A percentile compares a stretch with the other conserved stretches of the same genome.
Conservation (phyloP, 2,113 vertebrate genomes). For the Antennarius striatus region DNA sequence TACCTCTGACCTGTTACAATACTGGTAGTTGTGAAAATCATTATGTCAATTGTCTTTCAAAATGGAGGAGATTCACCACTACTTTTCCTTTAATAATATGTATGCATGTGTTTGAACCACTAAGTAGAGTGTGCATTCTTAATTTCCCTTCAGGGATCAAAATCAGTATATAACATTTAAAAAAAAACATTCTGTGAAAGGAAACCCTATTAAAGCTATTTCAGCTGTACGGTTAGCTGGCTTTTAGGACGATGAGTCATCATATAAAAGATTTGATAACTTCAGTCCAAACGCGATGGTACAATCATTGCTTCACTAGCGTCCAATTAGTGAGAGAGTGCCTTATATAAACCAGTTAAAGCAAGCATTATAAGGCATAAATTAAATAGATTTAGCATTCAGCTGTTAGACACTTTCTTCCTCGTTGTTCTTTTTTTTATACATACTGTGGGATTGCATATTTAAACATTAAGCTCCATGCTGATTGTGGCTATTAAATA, state of each 20-base stretch:
- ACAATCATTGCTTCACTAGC: slow-evolving; percentile 38
- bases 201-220: slow-evolving; percentile 68
- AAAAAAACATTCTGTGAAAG: slow-evolving; percentile 18
- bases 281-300: slow-evolving; percentile 43
- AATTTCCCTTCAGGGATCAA: too few species aligned
- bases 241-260: slow-evolving; percentile 42
- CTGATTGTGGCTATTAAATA: neutral
- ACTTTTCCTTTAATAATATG: slow-evolving; percentile 29
- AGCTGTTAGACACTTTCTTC: neutral
- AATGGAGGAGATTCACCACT: slow-evolving; percentile 8
- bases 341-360: slow-evolving; percentile 6
- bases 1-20: too few species aligned
- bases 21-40: slow-evolving; percentile 3
- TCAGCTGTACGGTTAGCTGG: slow-evolving; percentile 66
- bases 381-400: neutral
- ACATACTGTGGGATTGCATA: neutral
- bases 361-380: neutral
- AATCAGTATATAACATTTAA: too few species aligned
- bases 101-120: too few species aligned
- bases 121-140: too few species aligned
- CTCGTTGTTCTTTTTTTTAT: neutral
- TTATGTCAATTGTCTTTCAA: slow-evolving; percentile 5
- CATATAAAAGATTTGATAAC: slow-evolving; percentile 70
- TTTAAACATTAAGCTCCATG: too few species aligned
- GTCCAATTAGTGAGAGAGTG: slow-evolving; percentile 60